phyloP scores from a whole-genome alignment of 2,888 invertebrate species.

The Odontocerum albicorne region DNA sequence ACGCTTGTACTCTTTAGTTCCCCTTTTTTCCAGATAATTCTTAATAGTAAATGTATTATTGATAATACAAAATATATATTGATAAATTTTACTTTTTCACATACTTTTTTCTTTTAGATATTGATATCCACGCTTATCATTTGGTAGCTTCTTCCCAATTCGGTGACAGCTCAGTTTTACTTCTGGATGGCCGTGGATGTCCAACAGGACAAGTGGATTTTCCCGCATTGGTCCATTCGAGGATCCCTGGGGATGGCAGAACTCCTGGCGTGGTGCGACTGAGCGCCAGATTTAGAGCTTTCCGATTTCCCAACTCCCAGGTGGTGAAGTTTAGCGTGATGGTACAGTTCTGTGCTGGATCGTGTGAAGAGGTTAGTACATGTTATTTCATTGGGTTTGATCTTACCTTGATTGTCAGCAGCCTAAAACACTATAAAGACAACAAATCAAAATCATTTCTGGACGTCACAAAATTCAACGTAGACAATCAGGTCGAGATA shows the following conservation, averaged over 20 bases:
- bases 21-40: too few relatives aligned
- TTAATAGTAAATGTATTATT: too few relatives aligned
- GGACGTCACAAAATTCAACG: too few relatives aligned
- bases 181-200: conserved; percentile 79
- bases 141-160: conserved; percentile 77
- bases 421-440: too few relatives aligned
- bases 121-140: conserved; percentile 75
- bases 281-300: conserved; percentile 73
- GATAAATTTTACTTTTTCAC: too few relatives aligned
- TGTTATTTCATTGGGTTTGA: neutral
- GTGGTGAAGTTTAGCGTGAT: conserved; percentile 80
- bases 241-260: neutral
- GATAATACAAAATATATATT: too few relatives aligned
- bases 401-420: too few relatives aligned
- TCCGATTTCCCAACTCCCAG: conserved; percentile 84
- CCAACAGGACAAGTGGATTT: conserved; percentile 72
- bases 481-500: too few relatives aligned
- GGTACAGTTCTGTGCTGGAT: conserved; percentile 75
- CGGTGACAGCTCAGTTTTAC: conserved; percentile 71
- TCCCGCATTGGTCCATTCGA: conserved; percentile 51
- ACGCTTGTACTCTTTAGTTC: too few relatives aligned
- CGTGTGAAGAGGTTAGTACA: conserved; percentile 14
- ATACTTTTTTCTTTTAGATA: conserved; percentile 14
- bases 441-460: too few relatives aligned
- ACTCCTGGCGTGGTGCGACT: conserved; percentile 45